Percentiles rank a stretch among this genome's conserved stretches.
These are phyloP conservation scores for Tragelaphus imberbis DNA, from an alignment of 2,113 vertebrate species.

Conservation along the genomic window DNA sequence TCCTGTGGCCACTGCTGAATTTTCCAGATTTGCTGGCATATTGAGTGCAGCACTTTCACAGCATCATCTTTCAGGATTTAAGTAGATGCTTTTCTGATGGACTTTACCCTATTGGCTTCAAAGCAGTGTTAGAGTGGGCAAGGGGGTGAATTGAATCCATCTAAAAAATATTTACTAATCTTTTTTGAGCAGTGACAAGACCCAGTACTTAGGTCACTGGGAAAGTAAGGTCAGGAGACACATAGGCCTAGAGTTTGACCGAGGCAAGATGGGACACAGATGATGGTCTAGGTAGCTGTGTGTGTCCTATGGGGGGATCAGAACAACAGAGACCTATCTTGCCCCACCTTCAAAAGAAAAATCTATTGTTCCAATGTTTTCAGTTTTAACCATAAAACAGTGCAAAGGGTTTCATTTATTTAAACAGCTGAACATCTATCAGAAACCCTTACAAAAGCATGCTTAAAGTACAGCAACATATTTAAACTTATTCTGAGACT, in stretches of 20 bases:
- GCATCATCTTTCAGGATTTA: not conserved
- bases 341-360: not conserved
- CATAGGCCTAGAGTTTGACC: not conserved
- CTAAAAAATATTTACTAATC: not conserved
- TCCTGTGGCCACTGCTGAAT: no score
- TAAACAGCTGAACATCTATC: not conserved
- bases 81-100: not conserved
- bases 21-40: no score
- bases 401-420: not conserved
- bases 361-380: not conserved
- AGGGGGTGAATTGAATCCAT: not conserved
- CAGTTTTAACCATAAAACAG: not conserved
- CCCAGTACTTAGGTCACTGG: not conserved
- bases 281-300: not conserved
- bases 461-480: not conserved
- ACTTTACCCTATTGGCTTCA: not conserved
- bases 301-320: not conserved
- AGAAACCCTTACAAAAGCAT: not conserved
- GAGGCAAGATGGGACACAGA: not conserved
- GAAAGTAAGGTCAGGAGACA: not conserved
- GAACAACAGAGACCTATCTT: not conserved
- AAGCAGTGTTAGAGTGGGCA: not conserved
- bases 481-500: constrained; percentile 32
- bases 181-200: not conserved
- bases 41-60: no score